Base-by-base conservation (phyloP, 2,888 invertebrate genomes). In the Cyclophora albipunctata region DNA sequence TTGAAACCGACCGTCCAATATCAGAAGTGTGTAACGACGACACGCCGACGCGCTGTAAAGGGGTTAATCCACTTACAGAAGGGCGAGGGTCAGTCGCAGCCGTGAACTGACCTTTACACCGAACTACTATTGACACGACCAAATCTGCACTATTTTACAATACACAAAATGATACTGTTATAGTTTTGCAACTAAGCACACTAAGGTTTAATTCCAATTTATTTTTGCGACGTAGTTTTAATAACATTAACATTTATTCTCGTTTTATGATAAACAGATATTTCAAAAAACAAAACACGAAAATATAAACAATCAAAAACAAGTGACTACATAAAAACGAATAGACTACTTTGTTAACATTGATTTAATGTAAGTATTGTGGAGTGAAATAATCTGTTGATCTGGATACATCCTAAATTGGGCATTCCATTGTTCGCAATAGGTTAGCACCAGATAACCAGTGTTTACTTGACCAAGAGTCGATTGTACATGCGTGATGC, bases 401-500 rank as follows among this genome's bases (percentile, higher is more conserved):
- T 72, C 74, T 73, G 65, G 59, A 42, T 54, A 53, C 59, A 56
- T 64, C 67, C 84, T 79, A 80, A 84, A 84, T 86, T 85, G 84
- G 86, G 78, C 72, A 71, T 64, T 53, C 83, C 86, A 85, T 86
- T 85, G 85, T 86, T 78, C 71, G 58, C 73, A 71, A 73, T 76
- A 75, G 77, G 74, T 82, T 81, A 81, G 82, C 84, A 81, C 84
- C 81, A 83, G 81, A 82, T 82, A 84, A 82, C 75, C 73, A 72
- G 73, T 80, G 84, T 80, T 81, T 80, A 75, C 79, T 75, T 78
- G 76, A 74, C 77, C 59, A 69, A 75, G 71, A 69, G 67, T 65
- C 84, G 82, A 86, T 85, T 86, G 83, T 80, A 84, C 80, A 88
- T 88, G 86, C 87, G 85, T 86, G 87, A 86, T 84, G 87, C 88